Percentiles rank a stretch among this genome's conserved stretches.
These are phyloP conservation scores for Fregata magnificens DNA, from an alignment of 2,113 vertebrate species.

Conservation along the genomic window DNA sequence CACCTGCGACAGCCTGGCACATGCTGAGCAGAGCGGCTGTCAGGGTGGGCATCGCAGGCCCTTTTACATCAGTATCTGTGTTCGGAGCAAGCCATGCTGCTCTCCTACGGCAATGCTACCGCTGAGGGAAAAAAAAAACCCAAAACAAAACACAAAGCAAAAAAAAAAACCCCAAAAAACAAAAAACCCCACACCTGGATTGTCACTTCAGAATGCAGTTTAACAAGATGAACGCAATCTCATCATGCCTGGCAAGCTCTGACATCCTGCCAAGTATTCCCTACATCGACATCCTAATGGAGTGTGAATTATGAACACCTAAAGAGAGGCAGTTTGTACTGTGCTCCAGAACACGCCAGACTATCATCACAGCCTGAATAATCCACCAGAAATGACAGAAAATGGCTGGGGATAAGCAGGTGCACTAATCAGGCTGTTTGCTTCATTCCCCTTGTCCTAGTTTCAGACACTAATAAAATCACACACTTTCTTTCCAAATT, in stretches of 20 bases:
- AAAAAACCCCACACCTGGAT: too few relatives aligned
- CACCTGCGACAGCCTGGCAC: background rate
- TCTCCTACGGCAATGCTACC: background rate
- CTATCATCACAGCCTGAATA: conserved; percentile 6
- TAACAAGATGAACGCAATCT: conserved; percentile 10
- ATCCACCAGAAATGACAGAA: conserved; percentile 22
- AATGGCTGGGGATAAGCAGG: conserved; percentile 27
- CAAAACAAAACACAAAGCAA: too few relatives aligned
- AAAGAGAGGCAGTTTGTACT: conserved; percentile 44
- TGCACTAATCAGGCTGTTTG: background rate
- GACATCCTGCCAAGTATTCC: conserved; percentile 32
- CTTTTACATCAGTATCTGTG: background rate
- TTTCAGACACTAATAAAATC: conserved; percentile 7
- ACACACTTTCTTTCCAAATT: conserved; percentile 1
- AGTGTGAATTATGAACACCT: conserved; percentile 48
- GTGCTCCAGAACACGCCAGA: conserved; percentile 18
- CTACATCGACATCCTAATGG: conserved; percentile 19
- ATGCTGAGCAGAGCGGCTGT: background rate
- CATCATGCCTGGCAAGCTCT: conserved; percentile 8
- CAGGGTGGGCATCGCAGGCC: background rate
- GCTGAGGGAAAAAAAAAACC: background rate
- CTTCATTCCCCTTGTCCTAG: background rate
- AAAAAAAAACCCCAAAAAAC: too few relatives aligned
- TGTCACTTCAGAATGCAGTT: conserved; percentile 4
- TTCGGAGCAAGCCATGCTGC: background rate